These are phyloP conservation scores for Penaeus chinensis DNA, from an alignment of 1,140 invertebrate species.

Conservation along the genomic window DNA sequence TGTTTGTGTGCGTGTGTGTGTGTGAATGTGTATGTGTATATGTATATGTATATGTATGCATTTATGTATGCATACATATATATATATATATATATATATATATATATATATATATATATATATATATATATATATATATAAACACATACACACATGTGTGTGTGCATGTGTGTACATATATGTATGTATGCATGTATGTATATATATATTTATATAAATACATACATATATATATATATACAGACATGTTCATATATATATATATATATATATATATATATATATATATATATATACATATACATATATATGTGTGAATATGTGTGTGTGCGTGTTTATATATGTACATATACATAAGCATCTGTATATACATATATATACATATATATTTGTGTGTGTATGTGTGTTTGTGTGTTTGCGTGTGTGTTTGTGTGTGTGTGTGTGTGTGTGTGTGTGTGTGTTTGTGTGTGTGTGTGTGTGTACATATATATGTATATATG, in stretches of 20 bases:
- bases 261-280: conserved; percentile 6
- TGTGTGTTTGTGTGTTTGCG: not conserved
- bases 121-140: not conserved
- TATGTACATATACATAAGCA: conserved; percentile 5
- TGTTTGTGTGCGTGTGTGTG: not conserved
- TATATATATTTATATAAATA: not conserved
- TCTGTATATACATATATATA: not conserved
- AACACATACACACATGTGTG: not conserved
- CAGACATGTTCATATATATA: not conserved
- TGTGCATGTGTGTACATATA: no score
- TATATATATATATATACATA: conserved; percentile 19
- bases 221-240: not conserved
- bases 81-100: not conserved
- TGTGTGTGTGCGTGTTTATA: not conserved
- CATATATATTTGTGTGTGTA: not conserved
- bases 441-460: not conserved
- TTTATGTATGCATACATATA: not conserved
- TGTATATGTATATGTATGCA: no score
- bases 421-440: not conserved
- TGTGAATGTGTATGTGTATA: no score
- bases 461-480: not conserved
- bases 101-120: not conserved
- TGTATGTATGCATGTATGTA: no score
- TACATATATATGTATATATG: not conserved
- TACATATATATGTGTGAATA: conserved; percentile 4